Conservation (phyloP, 2,888 invertebrate genomes). For the Cataglyphis livida region DNA sequence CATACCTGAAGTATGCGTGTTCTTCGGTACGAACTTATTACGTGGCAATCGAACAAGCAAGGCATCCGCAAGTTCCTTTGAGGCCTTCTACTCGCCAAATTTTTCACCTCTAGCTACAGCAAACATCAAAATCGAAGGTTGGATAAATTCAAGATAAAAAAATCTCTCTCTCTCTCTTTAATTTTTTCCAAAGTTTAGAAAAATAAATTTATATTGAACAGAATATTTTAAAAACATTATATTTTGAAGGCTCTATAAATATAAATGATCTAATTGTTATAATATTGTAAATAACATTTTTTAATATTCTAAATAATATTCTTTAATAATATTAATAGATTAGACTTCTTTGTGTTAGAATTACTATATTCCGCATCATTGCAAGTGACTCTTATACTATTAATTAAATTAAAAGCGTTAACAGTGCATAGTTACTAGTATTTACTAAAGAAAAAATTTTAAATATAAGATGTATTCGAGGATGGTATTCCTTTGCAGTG, state of each 20-base stretch:
- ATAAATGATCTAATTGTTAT: not conserved
- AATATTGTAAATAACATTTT: not conserved
- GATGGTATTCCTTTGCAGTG: constrained; percentile 86
- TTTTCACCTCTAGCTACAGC: constrained; percentile 93
- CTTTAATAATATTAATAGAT: too few relatives aligned
- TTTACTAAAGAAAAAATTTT: not conserved
- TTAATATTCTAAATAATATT: too few relatives aligned
- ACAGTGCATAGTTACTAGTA: not conserved
- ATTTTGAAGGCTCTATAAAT: not conserved
- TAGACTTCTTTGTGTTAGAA: not conserved
- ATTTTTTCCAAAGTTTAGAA: not conserved
- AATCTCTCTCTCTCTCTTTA: not conserved
- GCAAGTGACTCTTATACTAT: not conserved
- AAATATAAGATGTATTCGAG: not conserved
- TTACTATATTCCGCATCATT: not conserved
- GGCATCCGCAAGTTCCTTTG: constrained; percentile 90
- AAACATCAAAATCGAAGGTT: constrained; percentile 92
- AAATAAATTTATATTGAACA: not conserved
- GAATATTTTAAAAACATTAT: not conserved
- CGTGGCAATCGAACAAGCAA: constrained; percentile 96
- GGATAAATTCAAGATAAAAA: not conserved
- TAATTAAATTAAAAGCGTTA: not conserved
- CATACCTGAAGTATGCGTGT: constrained; percentile 97
- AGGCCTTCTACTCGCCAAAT: constrained; percentile 96
- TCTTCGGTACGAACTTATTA: constrained; percentile 94